Evolutionary conservation across 2,888 invertebrate species (phyloP).

Genomic region (Ophioninae sp.): DNA sequence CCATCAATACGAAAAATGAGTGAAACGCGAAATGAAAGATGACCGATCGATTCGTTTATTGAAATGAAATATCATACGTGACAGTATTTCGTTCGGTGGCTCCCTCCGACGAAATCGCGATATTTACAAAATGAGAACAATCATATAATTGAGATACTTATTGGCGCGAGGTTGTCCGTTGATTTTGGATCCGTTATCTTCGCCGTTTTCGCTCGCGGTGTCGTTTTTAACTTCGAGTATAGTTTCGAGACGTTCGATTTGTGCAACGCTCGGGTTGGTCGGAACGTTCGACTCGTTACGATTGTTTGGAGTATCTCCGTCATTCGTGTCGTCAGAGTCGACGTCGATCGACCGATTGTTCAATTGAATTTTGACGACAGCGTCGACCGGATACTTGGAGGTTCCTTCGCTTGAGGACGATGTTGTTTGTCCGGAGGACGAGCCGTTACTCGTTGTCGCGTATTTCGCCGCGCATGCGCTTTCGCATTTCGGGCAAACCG

Average conservation of each 20-base stretch:
- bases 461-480: conserved; percentile 61
- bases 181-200: conserved; percentile 70
- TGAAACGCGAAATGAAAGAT: not conserved
- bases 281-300: conserved; percentile 11
- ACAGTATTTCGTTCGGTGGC: not conserved
- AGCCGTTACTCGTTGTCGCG: conserved; percentile 50
- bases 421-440: conserved; percentile 50
- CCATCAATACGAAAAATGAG: too few relatives aligned
- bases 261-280: not conserved
- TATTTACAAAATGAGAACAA: conserved; percentile 77
- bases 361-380: conserved; percentile 75
- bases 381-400: conserved; percentile 72
- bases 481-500: conserved; percentile 72
- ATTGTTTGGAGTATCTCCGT: conserved; percentile 67
- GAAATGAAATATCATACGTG: not conserved
- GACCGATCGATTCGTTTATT: not conserved
- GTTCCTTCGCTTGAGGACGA: conserved; percentile 72
- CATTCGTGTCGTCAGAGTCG: conserved; percentile 74
- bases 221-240: conserved; percentile 76
- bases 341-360: conserved; percentile 74
- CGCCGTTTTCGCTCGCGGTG: conserved; percentile 73
- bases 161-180: conserved; percentile 72
- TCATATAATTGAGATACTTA: conserved; percentile 78
- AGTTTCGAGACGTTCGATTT: conserved; percentile 75
- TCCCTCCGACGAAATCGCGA: conserved; percentile 54